phyloP scores from a whole-genome alignment of 2,888 invertebrate genomes.

The Trachelus stipa region DNA sequence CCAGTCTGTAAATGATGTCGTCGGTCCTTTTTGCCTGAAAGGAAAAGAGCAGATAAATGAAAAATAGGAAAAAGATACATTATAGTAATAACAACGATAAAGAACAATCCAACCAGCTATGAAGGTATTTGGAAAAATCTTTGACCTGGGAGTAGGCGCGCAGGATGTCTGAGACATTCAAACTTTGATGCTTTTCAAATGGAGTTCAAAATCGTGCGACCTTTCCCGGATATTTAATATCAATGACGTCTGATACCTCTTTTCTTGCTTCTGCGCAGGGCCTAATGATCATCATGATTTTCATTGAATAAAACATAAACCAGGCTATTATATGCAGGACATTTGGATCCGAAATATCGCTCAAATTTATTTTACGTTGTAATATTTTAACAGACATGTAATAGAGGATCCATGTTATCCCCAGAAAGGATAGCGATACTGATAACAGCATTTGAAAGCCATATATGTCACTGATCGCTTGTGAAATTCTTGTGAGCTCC shows the following conservation, averaged over 20 bases:
- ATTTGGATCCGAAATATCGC: neutral
- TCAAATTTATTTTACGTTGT: neutral
- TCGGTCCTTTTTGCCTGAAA: neutral
- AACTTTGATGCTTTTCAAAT: too few relatives aligned
- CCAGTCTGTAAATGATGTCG: neutral
- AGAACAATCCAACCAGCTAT: neutral
- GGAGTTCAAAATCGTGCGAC: too few relatives aligned
- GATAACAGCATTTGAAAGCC: conserved; percentile 16
- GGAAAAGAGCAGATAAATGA: neutral
- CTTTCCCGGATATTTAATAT: neutral
- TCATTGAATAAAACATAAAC: conserved; percentile 6
- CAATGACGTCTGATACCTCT: conserved; percentile 6
- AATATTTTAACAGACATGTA: neutral
- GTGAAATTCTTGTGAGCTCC: conserved; percentile 8
- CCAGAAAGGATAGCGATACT: conserved; percentile 8
- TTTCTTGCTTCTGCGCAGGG: conserved; percentile 4
- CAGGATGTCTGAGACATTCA: too few relatives aligned
- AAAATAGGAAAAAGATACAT: neutral
- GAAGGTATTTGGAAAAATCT: neutral
- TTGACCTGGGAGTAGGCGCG: too few relatives aligned
- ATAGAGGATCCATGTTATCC: conserved; percentile 17
- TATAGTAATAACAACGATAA: neutral
- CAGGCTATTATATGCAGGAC: neutral
- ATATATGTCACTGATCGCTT: neutral
- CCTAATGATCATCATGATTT: conserved; percentile 8